Base-by-base conservation (phyloP, 2,113 vertebrate species). In the Thunnus thynnus region DNA sequence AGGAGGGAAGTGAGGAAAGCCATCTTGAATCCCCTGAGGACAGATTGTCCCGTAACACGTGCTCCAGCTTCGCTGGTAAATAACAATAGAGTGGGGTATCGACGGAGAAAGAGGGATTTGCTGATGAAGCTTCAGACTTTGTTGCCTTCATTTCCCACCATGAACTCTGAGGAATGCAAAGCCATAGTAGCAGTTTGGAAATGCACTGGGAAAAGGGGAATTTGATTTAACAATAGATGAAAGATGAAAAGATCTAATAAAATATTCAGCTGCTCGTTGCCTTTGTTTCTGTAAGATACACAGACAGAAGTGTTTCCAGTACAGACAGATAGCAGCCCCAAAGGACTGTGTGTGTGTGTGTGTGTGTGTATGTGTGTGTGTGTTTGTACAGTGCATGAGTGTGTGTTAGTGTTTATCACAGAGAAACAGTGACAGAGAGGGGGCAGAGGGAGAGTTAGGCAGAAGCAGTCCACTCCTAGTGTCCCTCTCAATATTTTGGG, bases 21-120 rank as follows among this genome's bases (percentile, higher is more conserved):
- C 84, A 61, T 65, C 46, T 58, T 70, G 79, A 84, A 80, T 88
- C 75, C 88, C 86, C 85, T 13, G 20, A 76, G 90, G 90, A 90
- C 78, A 82, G 68, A 80, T 85, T 86, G 80, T 17, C 58, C 68
- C 10, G 46, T 61, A 64, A 87, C 83, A 82, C 57, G 16, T 84
- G 85, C 65, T 22, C 57, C 11, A 5, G 46, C 50, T 81, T 62
- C 1, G 2, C 50, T 80, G 76, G 66, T 86, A 84, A 85, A 88
- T 83, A 90, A 91, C 83, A 85, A 78, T 75, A 66, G 56, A 76
- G 50, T 12, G 8, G 46, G 70, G 27, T 82, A 85, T 81, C 75
- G 87, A 81, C 76, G n/a, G 63, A 84, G 36, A 27, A 56, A 6
- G 44, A 8, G 16, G 60, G 72, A 83, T 80, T 55, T 74, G 74